Conservation (phyloP, 2,888 invertebrate genomes). For the Bombylius discolor region DNA sequence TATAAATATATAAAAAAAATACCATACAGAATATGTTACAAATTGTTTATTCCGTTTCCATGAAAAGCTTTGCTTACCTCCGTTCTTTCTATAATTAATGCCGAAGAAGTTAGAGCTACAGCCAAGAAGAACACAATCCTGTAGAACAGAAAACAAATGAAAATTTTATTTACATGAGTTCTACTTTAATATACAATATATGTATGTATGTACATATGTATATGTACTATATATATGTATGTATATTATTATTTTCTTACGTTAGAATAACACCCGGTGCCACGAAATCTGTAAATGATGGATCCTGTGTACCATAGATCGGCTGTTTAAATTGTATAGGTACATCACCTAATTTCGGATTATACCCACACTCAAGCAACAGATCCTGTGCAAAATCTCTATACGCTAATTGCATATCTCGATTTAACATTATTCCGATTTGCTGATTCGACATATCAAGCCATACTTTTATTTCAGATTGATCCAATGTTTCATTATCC, state of each 20-base stretch:
- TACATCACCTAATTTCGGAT: slow-evolving; percentile 75
- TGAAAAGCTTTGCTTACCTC: slow-evolving; percentile 38
- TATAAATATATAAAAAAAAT: slow-evolving; percentile 11
- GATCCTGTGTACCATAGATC: slow-evolving; percentile 76
- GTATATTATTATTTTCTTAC: slow-evolving; percentile 43
- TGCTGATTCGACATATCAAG: slow-evolving; percentile 94
- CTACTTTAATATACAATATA: no score
- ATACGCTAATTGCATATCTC: slow-evolving; percentile 75
- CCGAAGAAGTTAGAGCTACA: slow-evolving; percentile 84
- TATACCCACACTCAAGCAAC: slow-evolving; percentile 58
- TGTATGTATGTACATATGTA: not conserved
- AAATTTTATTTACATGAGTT: not conserved
- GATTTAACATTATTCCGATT: slow-evolving; percentile 77
- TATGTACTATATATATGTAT: not conserved
- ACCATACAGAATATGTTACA: no score
- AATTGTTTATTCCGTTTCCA: not conserved
- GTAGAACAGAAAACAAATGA: slow-evolving; percentile 22
- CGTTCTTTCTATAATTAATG: slow-evolving; percentile 79
- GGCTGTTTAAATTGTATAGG: slow-evolving; percentile 81
- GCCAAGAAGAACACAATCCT: slow-evolving; percentile 95
- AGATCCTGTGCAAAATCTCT: slow-evolving; percentile 69
- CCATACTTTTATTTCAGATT: slow-evolving; percentile 79
- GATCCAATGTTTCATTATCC: slow-evolving; percentile 74
- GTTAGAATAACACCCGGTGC: slow-evolving; percentile 90
- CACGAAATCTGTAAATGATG: slow-evolving; percentile 91